Evolutionary conservation across 2,113 vertebrate genomes (phyloP).

Genomic region (Malurus alboscapulatus): DNA sequence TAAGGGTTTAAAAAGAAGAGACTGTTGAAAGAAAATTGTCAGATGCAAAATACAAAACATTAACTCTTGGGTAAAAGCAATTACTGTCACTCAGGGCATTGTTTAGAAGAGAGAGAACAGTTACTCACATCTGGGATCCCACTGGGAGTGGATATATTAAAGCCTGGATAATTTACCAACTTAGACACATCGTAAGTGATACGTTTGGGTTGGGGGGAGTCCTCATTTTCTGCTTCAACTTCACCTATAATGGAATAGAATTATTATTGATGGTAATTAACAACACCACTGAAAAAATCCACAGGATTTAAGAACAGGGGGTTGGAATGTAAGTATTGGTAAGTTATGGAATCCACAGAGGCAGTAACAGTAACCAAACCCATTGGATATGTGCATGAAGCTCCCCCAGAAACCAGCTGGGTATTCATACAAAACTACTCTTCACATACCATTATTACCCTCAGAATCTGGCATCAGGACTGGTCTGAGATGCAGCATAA

Average conservation of each 20-base stretch:
- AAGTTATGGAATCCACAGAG: not conserved
- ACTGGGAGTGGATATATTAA: slow-evolving; percentile 84
- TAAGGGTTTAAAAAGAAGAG: not conserved
- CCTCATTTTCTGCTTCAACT: slow-evolving; percentile 63
- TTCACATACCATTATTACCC: not conserved
- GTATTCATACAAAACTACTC: not conserved
- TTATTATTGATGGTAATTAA: not conserved
- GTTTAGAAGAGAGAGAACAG: not conserved
- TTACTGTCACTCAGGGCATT: not conserved
- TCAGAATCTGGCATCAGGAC: not conserved
- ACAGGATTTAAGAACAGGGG: not conserved
- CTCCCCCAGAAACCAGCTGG: not conserved
- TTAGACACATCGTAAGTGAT: slow-evolving; percentile 90
- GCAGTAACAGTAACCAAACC: not conserved
- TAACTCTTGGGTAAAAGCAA: not conserved
- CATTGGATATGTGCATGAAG: not conserved
- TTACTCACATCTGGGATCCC: slow-evolving; percentile 88
- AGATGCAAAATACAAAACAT: not conserved
- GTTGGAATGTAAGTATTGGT: not conserved
- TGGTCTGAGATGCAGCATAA: not conserved
- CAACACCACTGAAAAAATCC: not conserved
- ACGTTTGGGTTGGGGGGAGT: slow-evolving; percentile 47
- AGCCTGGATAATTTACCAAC: slow-evolving; percentile 93
- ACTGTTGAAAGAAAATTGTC: not conserved
- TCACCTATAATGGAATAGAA: slow-evolving; percentile 58